Base-by-base conservation (phyloP, 1,140 invertebrate genomes). In the Heliconius eleuchia region DNA sequence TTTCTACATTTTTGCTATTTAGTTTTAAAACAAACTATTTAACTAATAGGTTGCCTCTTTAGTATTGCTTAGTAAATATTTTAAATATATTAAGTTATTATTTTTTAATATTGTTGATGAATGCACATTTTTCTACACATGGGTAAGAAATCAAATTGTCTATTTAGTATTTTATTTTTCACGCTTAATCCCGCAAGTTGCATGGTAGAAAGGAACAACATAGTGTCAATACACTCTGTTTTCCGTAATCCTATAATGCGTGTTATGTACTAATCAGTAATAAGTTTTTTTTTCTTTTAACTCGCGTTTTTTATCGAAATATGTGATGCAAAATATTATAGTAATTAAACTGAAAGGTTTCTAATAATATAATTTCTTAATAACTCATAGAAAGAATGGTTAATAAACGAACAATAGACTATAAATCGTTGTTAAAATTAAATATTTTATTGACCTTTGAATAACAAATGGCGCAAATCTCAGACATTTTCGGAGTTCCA, bases 401-500 rank as follows among this genome's bases (percentile, higher is more conserved):
- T 66, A 66, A 66, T 66, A 66, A 27, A 27, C 27, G 13, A 66
- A 66, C 60, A 66, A 66, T 66, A 30, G 60, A 16, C 60, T 66
- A 66, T 16, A 30, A 66, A 66, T 66, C 27, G 13, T 66, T 66
- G 1, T 66, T 66, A 30, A 66, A 66, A 3, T 75, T 66, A 60
- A 30, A 75, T n/a, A 11, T 74, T 57, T 74, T 60, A 60, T 75
- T 73, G 13, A 73, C 72, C 50, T 57, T 75, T 75, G 13, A 71
- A 76, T 71, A 71, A 5, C 39, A 76, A 71, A 76, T 70, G n/a
- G 34, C 55, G 77, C 23, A 71, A 81, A 30, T 75, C 66, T 76
- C 74, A 42, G 50, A 74, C 71, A 74, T 82, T 79, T 72, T 79
- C 74, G 7, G 30, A 74, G 60, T 76, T 82, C 19, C 57, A 80